Evolutionary conservation across 2,888 invertebrate genomes (phyloP).

Genomic region (Serrognathus titanus): DNA sequence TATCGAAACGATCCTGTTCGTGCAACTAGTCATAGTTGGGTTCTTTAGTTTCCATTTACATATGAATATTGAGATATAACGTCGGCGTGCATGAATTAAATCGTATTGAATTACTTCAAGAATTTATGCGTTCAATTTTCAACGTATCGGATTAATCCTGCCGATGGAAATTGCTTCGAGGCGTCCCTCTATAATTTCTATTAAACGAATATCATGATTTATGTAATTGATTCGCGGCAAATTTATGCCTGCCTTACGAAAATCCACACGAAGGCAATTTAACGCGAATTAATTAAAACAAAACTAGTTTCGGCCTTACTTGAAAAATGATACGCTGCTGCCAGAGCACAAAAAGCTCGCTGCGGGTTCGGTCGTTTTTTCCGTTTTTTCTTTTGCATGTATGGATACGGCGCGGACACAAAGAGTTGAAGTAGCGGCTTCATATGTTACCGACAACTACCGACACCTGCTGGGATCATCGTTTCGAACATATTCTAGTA

Average conservation of each 20-base stretch:
- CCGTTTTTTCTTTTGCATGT: no score
- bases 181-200: neutral
- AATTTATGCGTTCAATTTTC: slow-evolving; percentile 2
- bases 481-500: slow-evolving; percentile 13
- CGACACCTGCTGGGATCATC: slow-evolving; percentile 15
- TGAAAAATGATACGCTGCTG: no score
- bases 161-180: neutral
- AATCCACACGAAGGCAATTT: no score
- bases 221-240: neutral
- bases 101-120: neutral
- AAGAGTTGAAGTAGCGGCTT: slow-evolving; percentile 14
- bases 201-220: neutral
- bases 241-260: neutral
- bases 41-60: neutral
- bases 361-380: no score
- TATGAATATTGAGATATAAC: neutral
- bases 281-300: no score
- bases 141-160: neutral
- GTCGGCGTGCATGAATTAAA: slow-evolving; percentile 1
- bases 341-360: no score
- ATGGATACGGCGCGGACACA: neutral
- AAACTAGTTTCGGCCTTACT: no score
- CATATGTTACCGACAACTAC: slow-evolving; percentile 14
- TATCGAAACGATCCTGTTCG: no score
- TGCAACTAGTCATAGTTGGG: no score